phyloP scores from a whole-genome alignment of 2,888 invertebrate genomes.

The Micoletzkya japonica region DNA sequence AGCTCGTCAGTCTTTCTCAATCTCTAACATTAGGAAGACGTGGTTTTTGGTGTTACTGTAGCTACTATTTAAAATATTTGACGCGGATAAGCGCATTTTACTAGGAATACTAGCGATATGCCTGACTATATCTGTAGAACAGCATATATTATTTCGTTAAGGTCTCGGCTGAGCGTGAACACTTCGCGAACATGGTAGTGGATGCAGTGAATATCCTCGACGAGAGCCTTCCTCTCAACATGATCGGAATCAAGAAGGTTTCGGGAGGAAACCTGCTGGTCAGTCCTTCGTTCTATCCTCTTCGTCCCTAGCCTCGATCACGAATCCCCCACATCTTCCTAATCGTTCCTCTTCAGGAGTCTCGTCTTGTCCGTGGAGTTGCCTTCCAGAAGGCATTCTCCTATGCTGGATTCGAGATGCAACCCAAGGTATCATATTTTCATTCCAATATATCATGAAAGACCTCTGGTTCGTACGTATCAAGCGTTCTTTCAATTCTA shows the following conservation, averaged over 20 bases:
- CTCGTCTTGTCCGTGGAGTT: constrained; percentile 86
- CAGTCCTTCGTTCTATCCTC: constrained; percentile 13
- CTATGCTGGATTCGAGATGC: constrained; percentile 99
- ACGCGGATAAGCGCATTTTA: neutral
- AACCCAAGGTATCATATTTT: constrained; percentile 83
- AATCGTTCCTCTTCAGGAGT: constrained; percentile 72
- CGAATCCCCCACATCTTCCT: neutral
- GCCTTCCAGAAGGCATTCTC: constrained; percentile 99
- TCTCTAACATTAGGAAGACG: neutral
- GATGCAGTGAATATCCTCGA: constrained; percentile 91
- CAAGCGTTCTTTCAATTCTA: neutral
- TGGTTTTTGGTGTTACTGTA: no score
- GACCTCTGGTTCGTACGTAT: neutral
- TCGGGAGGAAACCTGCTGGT: constrained; percentile 63
- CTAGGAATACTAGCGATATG: no score
- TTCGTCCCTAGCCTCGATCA: neutral
- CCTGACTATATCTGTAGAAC: no score
- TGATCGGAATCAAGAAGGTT: constrained; percentile 99
- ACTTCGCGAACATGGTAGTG: constrained; percentile 95
- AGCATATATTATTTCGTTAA: no score
- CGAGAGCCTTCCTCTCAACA: constrained; percentile 83
- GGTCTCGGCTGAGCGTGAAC: constrained; percentile 84
- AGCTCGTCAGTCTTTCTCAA: constrained; percentile 74
- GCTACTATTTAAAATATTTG: constrained; percentile 2
- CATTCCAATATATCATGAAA: no score